Evolutionary conservation across 2,113 vertebrate genomes (phyloP).

Genomic region (Urocitellus parryii): DNA sequence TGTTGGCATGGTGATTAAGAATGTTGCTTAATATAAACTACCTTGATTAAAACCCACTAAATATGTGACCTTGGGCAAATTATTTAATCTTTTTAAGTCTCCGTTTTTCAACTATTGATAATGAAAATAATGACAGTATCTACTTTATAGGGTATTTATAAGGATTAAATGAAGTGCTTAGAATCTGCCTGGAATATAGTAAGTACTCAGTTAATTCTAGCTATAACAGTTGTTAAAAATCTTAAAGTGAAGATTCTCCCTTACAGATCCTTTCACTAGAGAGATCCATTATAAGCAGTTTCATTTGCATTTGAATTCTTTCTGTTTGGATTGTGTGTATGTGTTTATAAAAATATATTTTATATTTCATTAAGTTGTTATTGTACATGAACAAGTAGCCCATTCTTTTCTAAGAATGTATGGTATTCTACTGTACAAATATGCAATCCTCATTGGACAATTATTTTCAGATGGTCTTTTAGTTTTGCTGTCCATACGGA

Average conservation of each 20-base stretch:
- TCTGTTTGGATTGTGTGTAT: not conserved
- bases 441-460: not conserved
- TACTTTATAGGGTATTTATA: too few relatives aligned
- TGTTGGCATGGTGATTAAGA: not conserved
- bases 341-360: not conserved
- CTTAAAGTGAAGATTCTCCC: slow-evolving; percentile 13
- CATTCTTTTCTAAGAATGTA: not conserved
- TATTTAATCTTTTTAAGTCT: too few relatives aligned
- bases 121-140: too few relatives aligned
- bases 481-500: not conserved
- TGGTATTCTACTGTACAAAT: not conserved
- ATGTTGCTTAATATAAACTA: not conserved
- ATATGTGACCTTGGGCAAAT: not conserved
- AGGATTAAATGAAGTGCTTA: too few relatives aligned
- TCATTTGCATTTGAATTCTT: slow-evolving; percentile 1
- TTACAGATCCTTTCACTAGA: not conserved
- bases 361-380: not conserved
- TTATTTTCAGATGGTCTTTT: not conserved
- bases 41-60: not conserved
- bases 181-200: too few relatives aligned
- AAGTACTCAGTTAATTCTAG: too few relatives aligned
- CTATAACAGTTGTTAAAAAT: not conserved
- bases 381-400: not conserved
- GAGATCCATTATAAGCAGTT: not conserved
- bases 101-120: too few relatives aligned